These are phyloP conservation scores for Lithobates pipiens DNA, from an alignment of 2,797 vertebrate genomes.

Conservation along the genomic window DNA sequence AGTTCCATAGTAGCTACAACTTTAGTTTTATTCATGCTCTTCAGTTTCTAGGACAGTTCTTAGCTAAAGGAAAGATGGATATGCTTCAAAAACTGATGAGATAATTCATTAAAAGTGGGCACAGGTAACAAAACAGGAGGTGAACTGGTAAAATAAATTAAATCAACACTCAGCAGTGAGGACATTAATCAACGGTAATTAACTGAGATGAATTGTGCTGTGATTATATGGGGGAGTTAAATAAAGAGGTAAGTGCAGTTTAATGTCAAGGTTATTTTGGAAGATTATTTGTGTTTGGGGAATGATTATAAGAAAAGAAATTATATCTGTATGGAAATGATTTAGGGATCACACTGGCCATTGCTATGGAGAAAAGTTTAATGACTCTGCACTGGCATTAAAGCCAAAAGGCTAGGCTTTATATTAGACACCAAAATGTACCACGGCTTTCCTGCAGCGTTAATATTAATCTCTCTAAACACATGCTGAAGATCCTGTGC, in stretches of 20 bases:
- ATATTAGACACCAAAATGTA: too few relatives aligned
- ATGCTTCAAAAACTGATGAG: background rate
- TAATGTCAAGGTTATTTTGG: background rate
- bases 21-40: too few relatives aligned
- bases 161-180: background rate
- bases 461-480: too few relatives aligned
- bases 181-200: background rate
- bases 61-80: background rate
- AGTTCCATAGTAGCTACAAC: background rate
- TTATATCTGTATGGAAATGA: background rate
- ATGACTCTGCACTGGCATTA: too few relatives aligned
- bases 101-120: background rate
- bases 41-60: too few relatives aligned
- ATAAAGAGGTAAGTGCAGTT: background rate
- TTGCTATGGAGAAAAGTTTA: too few relatives aligned
- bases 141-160: background rate
- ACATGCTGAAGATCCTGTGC: too few relatives aligned
- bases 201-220: background rate
- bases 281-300: background rate
- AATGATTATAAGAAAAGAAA: background rate
- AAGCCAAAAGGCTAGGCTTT: too few relatives aligned
- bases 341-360: too few relatives aligned
- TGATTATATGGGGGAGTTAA: constrained; percentile 3
- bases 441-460: too few relatives aligned
- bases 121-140: background rate